Percentiles rank a stretch among this genome's conserved stretches.
Conservation (phyloP, 1,140 invertebrate species). For the Hermatobates lingyangjiaoensis region DNA sequence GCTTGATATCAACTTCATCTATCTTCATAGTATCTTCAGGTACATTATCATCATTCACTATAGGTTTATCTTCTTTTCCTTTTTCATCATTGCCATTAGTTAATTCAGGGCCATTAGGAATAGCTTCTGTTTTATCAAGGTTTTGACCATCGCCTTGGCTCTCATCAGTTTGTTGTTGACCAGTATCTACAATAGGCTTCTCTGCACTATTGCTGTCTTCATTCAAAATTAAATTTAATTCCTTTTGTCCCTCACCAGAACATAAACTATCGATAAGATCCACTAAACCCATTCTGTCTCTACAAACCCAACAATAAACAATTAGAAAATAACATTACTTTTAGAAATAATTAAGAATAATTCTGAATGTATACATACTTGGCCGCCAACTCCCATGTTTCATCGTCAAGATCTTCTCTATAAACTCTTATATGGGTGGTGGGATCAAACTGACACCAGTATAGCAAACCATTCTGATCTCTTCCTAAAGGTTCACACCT, state of each 20-base stretch:
- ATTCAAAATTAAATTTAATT: constrained; percentile 33
- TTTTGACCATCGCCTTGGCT: not conserved
- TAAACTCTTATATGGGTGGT: constrained; percentile 79
- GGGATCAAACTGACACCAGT: constrained; percentile 84
- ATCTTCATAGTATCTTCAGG: not conserved
- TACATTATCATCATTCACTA: not conserved
- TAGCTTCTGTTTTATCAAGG: no score
- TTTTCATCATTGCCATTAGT: not conserved
- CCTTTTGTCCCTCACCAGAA: constrained; percentile 38
- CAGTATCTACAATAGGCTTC: constrained; percentile 29
- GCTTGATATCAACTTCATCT: not conserved
- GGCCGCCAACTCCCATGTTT: constrained; percentile 83
- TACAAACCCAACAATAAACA: constrained; percentile 22
- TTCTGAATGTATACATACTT: constrained; percentile 46
- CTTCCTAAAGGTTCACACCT: constrained; percentile 70
- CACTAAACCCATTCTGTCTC: constrained; percentile 52
- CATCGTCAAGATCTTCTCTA: constrained; percentile 85
- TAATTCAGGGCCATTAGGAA: not conserved
- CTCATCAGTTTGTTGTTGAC: constrained; percentile 19
- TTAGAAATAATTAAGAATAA: not conserved
- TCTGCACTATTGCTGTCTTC: constrained; percentile 43
- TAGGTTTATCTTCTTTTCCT: not conserved
- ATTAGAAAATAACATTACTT: constrained; percentile 9
- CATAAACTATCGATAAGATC: constrained; percentile 50
- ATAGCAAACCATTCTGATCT: constrained; percentile 72